Evolutionary conservation across 2,888 invertebrate species (phyloP), one percentile per base, ranked within the genome.

Genomic region (Drosophila lacicola): DNA sequence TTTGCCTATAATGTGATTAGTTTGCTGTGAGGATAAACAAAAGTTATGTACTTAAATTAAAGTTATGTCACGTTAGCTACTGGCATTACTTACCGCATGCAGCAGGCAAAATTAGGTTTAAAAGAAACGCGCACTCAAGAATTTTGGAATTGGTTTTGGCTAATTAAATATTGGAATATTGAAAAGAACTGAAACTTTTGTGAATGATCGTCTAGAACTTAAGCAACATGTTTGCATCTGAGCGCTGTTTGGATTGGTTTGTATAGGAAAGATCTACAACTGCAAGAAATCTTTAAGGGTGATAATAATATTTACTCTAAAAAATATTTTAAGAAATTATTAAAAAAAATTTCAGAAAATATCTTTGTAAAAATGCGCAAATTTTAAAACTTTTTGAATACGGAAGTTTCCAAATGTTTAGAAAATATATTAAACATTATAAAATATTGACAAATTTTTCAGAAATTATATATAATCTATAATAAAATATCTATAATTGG

Each of bases 81-180:
- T 50, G 45, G 11, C 46, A 77, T 86, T 83, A 84, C 84, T 84
- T 84, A 84, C 89, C 89, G 57, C 87, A 80, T 77, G 74, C 80
- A 82, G 82, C 78, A 80, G 67, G 61, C 69, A 57, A 45, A 45
- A 25, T 36, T 6, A 39, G 3, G 17, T 13, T 11, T 11, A 17
- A 25, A 56, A 9, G 6, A 2, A 10, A 54, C 2, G 53, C 14
- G 51, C 13, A 25, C 3, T 39, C 0, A 3, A n/a, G 4, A 19
- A 33, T 25, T 51, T 21, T 0, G 17, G 10, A 54, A n/a, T 8
- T 19, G 10, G 4, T 4, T 10, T 46, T 10, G 8, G 29, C 36
- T 29, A 13, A 29, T 4, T 1, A 29, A 34, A 44, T 60, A 66
- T 53, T 46, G 36, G 10, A 8, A 10, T 29, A 8, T 8, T 8